Evolutionary conservation across 64 coral and sea anemone genomes (phyloP), one percentile per base, ranked within the genome.

Genomic region (Actinia equina): DNA sequence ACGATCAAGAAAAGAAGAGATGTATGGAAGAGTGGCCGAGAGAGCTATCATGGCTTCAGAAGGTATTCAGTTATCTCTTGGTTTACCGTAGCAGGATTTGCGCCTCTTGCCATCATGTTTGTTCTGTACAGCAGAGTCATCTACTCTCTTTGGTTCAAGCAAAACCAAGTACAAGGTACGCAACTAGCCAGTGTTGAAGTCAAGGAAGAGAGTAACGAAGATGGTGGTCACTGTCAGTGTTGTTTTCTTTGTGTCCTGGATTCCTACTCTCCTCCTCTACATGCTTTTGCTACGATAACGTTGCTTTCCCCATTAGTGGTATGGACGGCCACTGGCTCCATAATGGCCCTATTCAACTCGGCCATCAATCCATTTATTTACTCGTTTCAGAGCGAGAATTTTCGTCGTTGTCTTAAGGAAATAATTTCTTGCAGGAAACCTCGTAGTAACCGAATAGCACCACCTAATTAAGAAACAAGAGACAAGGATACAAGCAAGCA

Each of bases 251-350:
- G 56, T 71, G n/a, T 89, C 25, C 58, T 89, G 88, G 88, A 58
- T 89, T 23, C 88, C 88, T 15, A 83, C 82, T 44, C 80, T 89
- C 3, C 71, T 89, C 10, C 83, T 83, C 45, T 89, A 89, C 81
- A n/a, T n/a, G 71, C 77, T 83, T 16, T 20, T 60, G 18, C 55
- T n/a, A 57, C 13, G 55, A 57, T 57, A 57, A 69, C 20, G 20
- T 89, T 64, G 83, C 22, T 55, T 89, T 57, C 80, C 88, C 71
- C 30, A 45, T 8, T 44, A 16, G 63, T 20, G 51, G 5, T 45
- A 64, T 69, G 25, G 63, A 54, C 44, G 30, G 30, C 37, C 49
- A 22, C 17, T 44, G 20, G 43, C 12, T 44, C 20, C 1, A 43
- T 51, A 17, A 9, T 82, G 42, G 19, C 52, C 80, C 44, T 82